Base-by-base conservation (phyloP, 2,797 vertebrate species). In the Tokudaia tokunoshimensis region DNA sequence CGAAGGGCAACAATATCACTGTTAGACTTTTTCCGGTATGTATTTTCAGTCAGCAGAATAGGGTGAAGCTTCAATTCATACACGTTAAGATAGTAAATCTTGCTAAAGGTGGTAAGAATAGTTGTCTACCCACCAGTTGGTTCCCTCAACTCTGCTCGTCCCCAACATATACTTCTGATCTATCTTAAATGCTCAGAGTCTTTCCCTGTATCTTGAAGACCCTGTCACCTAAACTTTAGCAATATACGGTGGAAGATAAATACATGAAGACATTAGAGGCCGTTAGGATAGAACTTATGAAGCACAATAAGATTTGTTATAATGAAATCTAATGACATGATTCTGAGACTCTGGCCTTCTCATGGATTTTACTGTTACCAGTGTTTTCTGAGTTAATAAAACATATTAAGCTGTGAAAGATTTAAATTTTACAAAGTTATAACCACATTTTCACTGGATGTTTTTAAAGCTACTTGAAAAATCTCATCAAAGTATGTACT, bases 401-500 rank as follows among this genome's bases (percentile, higher is more conserved):
- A 59, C 57, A 4, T 55, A 26, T 91, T 84, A 94, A 65, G 17
- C 80, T 93, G 70, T 81, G 70, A 76, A 67, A 92, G 41, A 91
- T 96, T 96, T 89, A 93, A 82, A 83, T 91, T 96, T 92, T 94
- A 59, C 1, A 67, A 85, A 19, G 52, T 20, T 20, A 67, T 26
- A 55, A 26, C 13, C 9, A 84, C 44, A 74, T 78, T 57, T 94
- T 96, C 61, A 79, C 17, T 75, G 82, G 34, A 19, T 41, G 29
- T 80, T 94, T 85, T 83, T 57, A 80, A 86, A 94, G 61, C 31
- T 63, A 63, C 26, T 86, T 44, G 82, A 55, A 20, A 75, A 75
- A 95, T 87, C 52, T 50, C 50, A 15, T 78, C 81, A 81, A 95
- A 70, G 10, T 31, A 85, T 7, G 84, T 89, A 95, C 1, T 84